Base-by-base conservation (phyloP, 1,140 invertebrate species). In the Microplitis demolitor region DNA sequence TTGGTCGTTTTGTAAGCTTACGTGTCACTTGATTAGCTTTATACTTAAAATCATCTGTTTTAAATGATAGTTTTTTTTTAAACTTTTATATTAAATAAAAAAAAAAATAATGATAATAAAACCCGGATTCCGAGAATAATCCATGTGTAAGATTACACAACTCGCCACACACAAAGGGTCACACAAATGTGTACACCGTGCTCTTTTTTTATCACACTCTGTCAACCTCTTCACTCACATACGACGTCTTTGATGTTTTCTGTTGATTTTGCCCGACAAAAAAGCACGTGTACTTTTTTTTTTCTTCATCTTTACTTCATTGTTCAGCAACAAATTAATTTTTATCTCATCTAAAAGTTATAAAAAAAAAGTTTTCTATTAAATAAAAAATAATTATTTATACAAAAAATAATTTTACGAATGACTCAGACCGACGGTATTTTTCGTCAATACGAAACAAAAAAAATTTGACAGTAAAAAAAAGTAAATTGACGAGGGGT, bases 201-300 rank as follows among this genome's bases (percentile, higher is more conserved):
- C 34, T 34, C 60, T 62, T 34, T 50, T n/a, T 37, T 34, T 16
- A 13, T 69, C 34, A 61, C 61, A 37, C 60, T 53, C 45, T 64
- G 39, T 64, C 68, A 50, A 39, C 31, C 58, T 62, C 60, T 34
- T 58, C 24, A 62, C 56, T 16, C 35, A 37, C 60, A 54, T 6
- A 11, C 56, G 53, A 51, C 53, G 53, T 70, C 68, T 63, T 71
- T 71, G 69, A 71, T 71, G 60, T 71, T 64, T 62, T 54, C 60
- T 71, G 60, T 71, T 71, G 69, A 71, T 71, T 71, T 63, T 53
- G 37, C 64, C 45, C 14, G 34, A 51, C 50, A 33, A 71, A 71
- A 71, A 71, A 71, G 39, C 58, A 62, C 68, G 68, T 70, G 68
- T 39, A 4, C 16, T 34, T 24, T 11, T 69, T 61, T 61, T 69